Base-by-base conservation (phyloP, 2,797 vertebrate species). In the Rhinophrynus dorsalis region DNA sequence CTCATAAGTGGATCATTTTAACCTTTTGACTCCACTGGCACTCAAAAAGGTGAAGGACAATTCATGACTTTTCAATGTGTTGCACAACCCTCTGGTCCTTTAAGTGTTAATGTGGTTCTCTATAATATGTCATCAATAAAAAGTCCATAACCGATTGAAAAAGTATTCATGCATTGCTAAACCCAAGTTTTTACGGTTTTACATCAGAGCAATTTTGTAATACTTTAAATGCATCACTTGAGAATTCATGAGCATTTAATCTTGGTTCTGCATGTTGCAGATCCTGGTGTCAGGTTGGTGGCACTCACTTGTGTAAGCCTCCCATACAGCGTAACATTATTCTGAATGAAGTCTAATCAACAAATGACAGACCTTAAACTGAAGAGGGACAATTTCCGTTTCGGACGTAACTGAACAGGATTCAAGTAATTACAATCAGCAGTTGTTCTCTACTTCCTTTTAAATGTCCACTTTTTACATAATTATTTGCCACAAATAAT, bases 191-290 rank as follows among this genome's bases (percentile, higher is more conserved):
- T 18, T 54, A 24, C 23, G 44, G 51, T 1, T 21, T 48, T 75
- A 13, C 38, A 12, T 7, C n/a, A 0, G 0, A 12, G 0, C 1
- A 1, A 0, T 26, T 1, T 2, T 42, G 13, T 3, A 35, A 48
- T 68, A 57, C 24, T 20, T n/a, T 21, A 20, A 38, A 18, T 0
- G 0, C 47, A 48, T 10, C 7, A 20, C 35, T 68, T 57, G 18
- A 61, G 30, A 57, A 76, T 18, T 54, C 29, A 11, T 3, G 21
- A 50, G 74, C 6, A 72, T 75, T 78, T 68, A 74, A 74, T 77
- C 15, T 57, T 60, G 64, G 38, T 45, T 42, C 11, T 47, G 18
- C 74, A 77, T 75, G 62, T 57, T 27, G 15, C 69, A 40, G 72
- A 11, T 54, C 12, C 44, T 59, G 1, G 0, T 27, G 21, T 7